Conservation (phyloP, 1,140 invertebrate genomes). For the Eurosta solidaginis region DNA sequence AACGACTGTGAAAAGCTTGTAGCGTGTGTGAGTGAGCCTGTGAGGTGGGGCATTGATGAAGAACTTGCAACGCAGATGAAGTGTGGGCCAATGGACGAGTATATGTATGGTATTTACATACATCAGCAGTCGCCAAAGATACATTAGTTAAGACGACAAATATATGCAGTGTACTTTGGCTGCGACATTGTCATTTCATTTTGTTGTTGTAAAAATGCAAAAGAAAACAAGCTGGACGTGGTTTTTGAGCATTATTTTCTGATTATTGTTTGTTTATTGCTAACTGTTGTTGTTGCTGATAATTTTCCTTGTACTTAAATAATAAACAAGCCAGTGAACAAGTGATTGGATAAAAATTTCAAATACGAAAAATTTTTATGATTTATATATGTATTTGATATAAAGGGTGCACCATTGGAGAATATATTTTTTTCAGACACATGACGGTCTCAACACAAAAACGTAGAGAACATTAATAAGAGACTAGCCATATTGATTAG, state of each 20-base stretch:
- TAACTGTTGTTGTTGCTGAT: conserved; percentile 30
- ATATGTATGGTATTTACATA: no score
- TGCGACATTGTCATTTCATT: neutral
- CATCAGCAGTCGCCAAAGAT: neutral
- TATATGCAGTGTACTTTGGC: neutral
- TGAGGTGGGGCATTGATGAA: neutral
- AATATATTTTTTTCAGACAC: no score
- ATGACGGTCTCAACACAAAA: no score
- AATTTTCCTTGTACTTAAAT: conserved; percentile 3
- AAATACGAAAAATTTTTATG: neutral
- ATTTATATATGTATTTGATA: no score
- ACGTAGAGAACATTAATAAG: no score
- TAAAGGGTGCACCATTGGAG: no score
- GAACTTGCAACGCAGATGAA: no score
- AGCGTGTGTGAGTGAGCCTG: neutral
- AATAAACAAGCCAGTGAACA: neutral
- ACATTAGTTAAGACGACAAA: neutral
- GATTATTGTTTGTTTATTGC: neutral
- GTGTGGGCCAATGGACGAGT: neutral
- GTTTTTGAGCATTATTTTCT: neutral
- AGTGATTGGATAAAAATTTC: neutral
- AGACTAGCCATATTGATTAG: no score
- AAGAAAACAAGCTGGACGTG: neutral
- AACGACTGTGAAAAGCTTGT: conserved; percentile 29
- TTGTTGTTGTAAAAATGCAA: neutral